Conservation (phyloP, 2,888 invertebrate genomes). For the Stegana nigrithorax region DNA sequence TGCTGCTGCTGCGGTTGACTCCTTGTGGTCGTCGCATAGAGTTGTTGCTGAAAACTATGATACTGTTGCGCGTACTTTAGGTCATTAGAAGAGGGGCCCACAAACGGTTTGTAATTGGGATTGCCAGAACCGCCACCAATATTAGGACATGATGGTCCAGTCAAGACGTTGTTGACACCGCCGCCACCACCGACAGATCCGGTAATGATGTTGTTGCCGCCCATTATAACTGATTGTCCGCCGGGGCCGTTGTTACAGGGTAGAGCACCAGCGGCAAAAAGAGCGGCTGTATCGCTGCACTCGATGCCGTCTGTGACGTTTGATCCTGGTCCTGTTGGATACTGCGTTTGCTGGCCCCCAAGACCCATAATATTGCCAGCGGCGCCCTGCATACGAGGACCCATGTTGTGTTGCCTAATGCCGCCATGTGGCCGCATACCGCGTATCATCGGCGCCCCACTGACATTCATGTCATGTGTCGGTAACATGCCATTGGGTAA, state of each 20-base stretch:
- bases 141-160: conserved; percentile 32
- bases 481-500: conserved; percentile 62
- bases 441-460: conserved; percentile 65
- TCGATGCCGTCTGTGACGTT: conserved; percentile 51
- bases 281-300: conserved; percentile 35
- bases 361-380: conserved; percentile 38
- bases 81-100: conserved; percentile 87
- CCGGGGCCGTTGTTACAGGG: conserved; percentile 42
- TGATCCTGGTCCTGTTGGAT: conserved; percentile 38
- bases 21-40: conserved; percentile 88
- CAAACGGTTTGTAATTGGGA: conserved; percentile 73
- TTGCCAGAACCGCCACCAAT: conserved; percentile 48
- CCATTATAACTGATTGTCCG: conserved; percentile 11
- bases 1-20: conserved; percentile 69
- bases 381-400: conserved; percentile 44
- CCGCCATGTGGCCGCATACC: conserved; percentile 69
- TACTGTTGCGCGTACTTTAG: conserved; percentile 95
- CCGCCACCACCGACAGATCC: conserved; percentile 28
- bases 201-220: conserved; percentile 14
- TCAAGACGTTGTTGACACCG: conserved; percentile 33
- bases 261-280: conserved; percentile 40
- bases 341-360: conserved; percentile 50
- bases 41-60: conserved; percentile 94
- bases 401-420: conserved; percentile 70
- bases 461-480: conserved; percentile 55